Conservation (phyloP, 2,113 vertebrate genomes). For the Sylvilagus bachmani region DNA sequence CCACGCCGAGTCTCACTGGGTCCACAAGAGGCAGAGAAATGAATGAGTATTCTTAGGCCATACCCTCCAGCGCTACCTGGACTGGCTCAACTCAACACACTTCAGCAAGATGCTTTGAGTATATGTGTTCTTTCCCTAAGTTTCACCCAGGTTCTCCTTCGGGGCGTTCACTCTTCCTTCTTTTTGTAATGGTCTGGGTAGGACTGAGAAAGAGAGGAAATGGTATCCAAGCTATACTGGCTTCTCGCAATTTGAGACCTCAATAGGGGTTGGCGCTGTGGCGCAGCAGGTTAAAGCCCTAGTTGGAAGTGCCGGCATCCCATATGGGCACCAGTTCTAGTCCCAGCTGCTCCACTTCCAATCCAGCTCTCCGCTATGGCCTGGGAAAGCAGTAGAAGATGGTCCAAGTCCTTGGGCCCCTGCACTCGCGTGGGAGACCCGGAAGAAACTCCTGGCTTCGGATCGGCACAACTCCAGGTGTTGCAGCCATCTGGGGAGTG, state of each 20-base stretch:
- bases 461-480: too few relatives aligned
- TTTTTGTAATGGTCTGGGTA: background rate
- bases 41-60: background rate
- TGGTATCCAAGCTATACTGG: background rate
- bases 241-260: background rate
- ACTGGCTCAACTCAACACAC: conserved; percentile 17
- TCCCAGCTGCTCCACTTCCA: too few relatives aligned
- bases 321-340: too few relatives aligned
- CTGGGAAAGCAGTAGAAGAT: too few relatives aligned
- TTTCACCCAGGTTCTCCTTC: conserved; percentile 32
- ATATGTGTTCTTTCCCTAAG: conserved; percentile 17
- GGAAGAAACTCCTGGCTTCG: too few relatives aligned
- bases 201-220: background rate
- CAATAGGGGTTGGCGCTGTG: too few relatives aligned
- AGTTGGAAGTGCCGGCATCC: too few relatives aligned
- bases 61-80: background rate
- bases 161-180: background rate
- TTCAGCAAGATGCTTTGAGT: conserved; percentile 8
- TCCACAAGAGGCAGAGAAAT: background rate
- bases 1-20: background rate
- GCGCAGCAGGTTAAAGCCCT: too few relatives aligned
- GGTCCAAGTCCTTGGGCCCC: too few relatives aligned
- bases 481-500: too few relatives aligned
- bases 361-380: too few relatives aligned
- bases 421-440: accelerated